Percentiles rank a stretch among this genome's conserved stretches.
phyloP scores from a whole-genome alignment of 2,113 vertebrate genomes.

The Hirundichthys speculiger region DNA sequence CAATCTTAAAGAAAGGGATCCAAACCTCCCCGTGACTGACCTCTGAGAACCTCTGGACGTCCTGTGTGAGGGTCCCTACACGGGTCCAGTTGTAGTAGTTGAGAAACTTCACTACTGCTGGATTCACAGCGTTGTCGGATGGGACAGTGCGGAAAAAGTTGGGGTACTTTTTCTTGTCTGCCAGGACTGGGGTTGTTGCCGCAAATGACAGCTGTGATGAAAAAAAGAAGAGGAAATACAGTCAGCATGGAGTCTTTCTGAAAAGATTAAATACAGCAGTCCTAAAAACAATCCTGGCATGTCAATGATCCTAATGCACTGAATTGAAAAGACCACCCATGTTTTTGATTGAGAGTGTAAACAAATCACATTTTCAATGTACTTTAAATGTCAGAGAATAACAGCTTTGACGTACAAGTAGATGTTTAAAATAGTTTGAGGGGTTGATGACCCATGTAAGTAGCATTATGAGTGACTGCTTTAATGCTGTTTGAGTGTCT shows the following conservation, averaged over 20 bases:
- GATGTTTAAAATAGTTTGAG: constrained; percentile 42
- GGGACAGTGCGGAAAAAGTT: constrained; percentile 99
- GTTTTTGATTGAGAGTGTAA: background rate
- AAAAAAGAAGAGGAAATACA: constrained; percentile 19
- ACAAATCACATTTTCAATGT: constrained; percentile 38
- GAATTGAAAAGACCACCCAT: background rate
- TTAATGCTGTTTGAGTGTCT: background rate
- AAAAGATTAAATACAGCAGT: background rate
- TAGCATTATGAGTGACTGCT: constrained; percentile 15
- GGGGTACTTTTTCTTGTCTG: constrained; percentile 98
- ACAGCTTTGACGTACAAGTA: constrained; percentile 39
- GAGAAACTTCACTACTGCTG: constrained; percentile 95
- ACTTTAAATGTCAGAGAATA: constrained; percentile 58
- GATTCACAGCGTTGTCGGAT: constrained; percentile 98
- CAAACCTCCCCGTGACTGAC: constrained; percentile 82
- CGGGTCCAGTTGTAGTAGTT: constrained; percentile 94
- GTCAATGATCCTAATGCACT: constrained; percentile 1
- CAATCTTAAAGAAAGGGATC: no score
- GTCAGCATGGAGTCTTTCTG: background rate
- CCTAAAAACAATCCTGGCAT: constrained; percentile 1
- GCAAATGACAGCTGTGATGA: constrained; percentile 93
- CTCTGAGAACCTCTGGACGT: constrained; percentile 98
- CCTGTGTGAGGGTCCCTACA: constrained; percentile 97
- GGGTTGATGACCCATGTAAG: no score
- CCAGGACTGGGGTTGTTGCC: constrained; percentile 95